phyloP scores from a whole-genome alignment of 2,113 vertebrate genomes.

The Percopsis transmontana region DNA sequence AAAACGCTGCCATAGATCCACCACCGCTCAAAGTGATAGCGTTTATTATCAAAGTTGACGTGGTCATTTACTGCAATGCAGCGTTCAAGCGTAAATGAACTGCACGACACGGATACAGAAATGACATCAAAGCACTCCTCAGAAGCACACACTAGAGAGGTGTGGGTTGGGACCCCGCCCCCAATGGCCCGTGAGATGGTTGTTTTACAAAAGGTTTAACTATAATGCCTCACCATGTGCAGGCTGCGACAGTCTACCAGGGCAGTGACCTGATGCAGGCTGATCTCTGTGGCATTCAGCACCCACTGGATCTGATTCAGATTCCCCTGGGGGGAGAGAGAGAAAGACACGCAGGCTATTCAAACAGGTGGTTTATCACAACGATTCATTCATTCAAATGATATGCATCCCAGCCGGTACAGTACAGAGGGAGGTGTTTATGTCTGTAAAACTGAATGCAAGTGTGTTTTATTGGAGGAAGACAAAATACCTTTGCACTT shows the following conservation, averaged over 20 bases:
- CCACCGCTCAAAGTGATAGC: constrained; percentile 18
- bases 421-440: too few relatives aligned
- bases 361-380: background rate
- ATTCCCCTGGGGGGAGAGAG: constrained; percentile 75
- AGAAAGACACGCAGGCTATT: background rate
- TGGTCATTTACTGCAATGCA: constrained; percentile 39
- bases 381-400: background rate
- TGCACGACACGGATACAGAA: constrained; percentile 18
- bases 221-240: constrained; percentile 86
- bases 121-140: constrained; percentile 30
- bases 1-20: constrained; percentile 1
- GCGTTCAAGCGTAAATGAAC: constrained; percentile 17
- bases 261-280: constrained; percentile 95
- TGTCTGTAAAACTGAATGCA: too few relatives aligned
- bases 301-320: constrained; percentile 88
- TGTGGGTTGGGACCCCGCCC: background rate
- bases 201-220: background rate
- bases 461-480: too few relatives aligned
- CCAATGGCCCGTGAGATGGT: background rate
- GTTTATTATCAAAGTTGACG: constrained; percentile 47
- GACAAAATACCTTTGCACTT: background rate
- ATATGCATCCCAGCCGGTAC: background rate
- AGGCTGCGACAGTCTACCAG: constrained; percentile 97
- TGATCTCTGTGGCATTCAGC: constrained; percentile 91
- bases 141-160: background rate